phyloP scores from a whole-genome alignment of 2,113 vertebrate species.

The Eublepharis macularius region DNA sequence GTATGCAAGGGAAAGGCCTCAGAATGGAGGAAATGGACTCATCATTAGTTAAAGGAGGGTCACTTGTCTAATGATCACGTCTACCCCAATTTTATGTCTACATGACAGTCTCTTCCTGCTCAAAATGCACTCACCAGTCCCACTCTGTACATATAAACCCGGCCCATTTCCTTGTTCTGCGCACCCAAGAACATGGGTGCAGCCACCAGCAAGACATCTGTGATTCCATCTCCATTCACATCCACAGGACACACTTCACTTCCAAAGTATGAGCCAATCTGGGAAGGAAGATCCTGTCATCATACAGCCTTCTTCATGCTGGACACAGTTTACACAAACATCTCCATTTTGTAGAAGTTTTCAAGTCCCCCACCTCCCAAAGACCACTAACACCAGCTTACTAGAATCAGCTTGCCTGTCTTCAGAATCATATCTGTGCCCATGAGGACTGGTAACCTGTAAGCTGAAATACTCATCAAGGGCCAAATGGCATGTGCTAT shows the following conservation, averaged over 20 bases:
- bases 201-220: conserved; percentile 89
- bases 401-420: too few relatives aligned
- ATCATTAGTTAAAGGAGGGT: too few relatives aligned
- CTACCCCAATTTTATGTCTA: too few relatives aligned
- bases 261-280: conserved; percentile 97
- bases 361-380: too few relatives aligned
- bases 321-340: background rate
- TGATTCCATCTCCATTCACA: conserved; percentile 84
- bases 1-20: too few relatives aligned
- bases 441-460: background rate
- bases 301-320: too few relatives aligned
- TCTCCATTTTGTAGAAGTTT: background rate
- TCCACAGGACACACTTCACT: conserved; percentile 91
- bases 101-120: too few relatives aligned
- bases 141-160: conserved; percentile 88
- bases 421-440: background rate
- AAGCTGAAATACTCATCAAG: too few relatives aligned
- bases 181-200: conserved; percentile 92
- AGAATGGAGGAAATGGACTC: too few relatives aligned
- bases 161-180: conserved; percentile 87
- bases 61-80: too few relatives aligned
- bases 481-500: too few relatives aligned
- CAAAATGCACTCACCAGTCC: conserved; percentile 78
- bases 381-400: too few relatives aligned
- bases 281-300: background rate